phyloP scores from a whole-genome alignment of 1,140 invertebrate genomes.

The Holcopasites calliopsidis region DNA sequence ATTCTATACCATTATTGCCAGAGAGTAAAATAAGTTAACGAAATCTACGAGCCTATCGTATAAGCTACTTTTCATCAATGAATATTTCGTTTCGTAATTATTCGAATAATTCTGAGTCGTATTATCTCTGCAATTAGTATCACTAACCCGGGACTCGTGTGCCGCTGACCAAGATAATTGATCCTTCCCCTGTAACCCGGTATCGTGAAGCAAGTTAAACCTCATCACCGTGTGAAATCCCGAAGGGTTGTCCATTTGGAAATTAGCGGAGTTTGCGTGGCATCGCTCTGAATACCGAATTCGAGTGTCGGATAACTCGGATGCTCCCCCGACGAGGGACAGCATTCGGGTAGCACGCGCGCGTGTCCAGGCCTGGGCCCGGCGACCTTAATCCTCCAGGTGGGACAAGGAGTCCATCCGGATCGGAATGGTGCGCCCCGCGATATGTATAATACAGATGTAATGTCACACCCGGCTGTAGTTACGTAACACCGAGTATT shows the following conservation, averaged over 20 bases:
- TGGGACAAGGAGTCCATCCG: not conserved
- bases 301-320: not conserved
- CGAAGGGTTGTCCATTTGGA: not conserved
- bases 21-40: no score
- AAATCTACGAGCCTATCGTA: no score
- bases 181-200: not conserved
- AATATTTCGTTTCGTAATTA: no score
- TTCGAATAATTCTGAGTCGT: no score
- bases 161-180: not conserved
- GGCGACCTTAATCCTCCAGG: slow-evolving; percentile 37
- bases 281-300: not conserved
- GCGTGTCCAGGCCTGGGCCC: not conserved
- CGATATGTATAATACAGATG: slow-evolving; percentile 39
- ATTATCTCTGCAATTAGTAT: no score
- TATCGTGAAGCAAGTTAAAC: not conserved
- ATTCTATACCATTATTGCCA: no score
- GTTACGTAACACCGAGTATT: slow-evolving; percentile 33
- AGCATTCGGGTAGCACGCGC: no score
- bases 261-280: not conserved
- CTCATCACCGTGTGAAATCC: not conserved
- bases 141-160: not conserved
- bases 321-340: no score
- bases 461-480: slow-evolving; percentile 36
- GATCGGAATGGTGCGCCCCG: slow-evolving; percentile 12
- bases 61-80: no score